Percentiles rank a stretch among this genome's conserved stretches.
These are phyloP conservation scores for Morinoia aosen DNA, from an alignment of 2,888 invertebrate species.

Conservation along the genomic window DNA sequence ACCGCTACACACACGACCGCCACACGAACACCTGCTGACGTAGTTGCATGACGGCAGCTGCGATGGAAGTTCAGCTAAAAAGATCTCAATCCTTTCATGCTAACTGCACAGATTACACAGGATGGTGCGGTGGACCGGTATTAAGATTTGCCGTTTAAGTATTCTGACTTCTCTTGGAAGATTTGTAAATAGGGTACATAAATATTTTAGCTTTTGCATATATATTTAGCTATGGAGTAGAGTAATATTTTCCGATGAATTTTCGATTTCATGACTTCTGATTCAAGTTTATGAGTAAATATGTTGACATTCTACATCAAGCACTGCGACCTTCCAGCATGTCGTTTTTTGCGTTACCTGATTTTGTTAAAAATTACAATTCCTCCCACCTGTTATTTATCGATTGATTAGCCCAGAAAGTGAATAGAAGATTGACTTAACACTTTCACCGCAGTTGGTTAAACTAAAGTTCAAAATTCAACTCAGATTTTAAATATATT, in stretches of 20 bases:
- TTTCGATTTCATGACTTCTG: neutral
- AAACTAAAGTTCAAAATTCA: too few species aligned
- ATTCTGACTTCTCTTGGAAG: neutral
- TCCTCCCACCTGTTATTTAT: neutral
- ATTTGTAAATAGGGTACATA: neutral
- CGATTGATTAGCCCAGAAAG: too few species aligned
- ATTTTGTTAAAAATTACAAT: neutral
- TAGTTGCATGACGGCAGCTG: neutral
- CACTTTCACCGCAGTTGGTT: too few species aligned
- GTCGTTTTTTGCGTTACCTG: neutral
- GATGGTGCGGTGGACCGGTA: neutral
- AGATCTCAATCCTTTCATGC: neutral
- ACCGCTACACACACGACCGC: too few species aligned
- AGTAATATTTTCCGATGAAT: neutral
- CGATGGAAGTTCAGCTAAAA: too few species aligned
- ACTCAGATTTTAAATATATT: too few species aligned
- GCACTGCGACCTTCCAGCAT: neutral
- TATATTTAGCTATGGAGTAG: neutral
- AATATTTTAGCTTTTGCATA: neutral
- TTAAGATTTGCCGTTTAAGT: neutral
- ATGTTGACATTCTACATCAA: neutral
- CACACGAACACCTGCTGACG: neutral
- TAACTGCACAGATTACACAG: neutral
- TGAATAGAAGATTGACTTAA: too few species aligned
- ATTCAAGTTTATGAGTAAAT: neutral